Evolutionary conservation across 2,113 vertebrate species (phyloP).

Genomic region (Oceanites oceanicus): DNA sequence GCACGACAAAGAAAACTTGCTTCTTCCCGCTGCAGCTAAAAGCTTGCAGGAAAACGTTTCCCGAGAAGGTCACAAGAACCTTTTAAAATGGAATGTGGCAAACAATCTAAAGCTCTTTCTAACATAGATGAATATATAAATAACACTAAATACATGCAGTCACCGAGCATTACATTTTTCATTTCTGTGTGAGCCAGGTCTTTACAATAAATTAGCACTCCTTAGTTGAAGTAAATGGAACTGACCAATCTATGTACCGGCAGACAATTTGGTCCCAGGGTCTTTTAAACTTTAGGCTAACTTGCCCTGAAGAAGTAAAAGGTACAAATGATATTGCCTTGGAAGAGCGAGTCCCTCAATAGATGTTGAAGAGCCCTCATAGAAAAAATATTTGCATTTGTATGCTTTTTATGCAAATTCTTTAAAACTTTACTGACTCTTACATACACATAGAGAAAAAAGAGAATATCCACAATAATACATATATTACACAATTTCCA

Average conservation of each 20-base stretch:
- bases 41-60: background rate
- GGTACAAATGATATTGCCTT: background rate
- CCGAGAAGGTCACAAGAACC: background rate
- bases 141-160: background rate
- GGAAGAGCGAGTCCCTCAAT: background rate
- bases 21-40: background rate
- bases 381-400: background rate
- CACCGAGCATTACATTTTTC: background rate
- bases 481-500: background rate
- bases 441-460: background rate
- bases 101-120: background rate
- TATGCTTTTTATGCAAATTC: background rate
- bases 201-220: background rate
- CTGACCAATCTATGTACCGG: background rate
- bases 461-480: background rate
- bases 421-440: background rate
- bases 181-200: background rate
- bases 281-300: background rate
- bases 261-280: background rate
- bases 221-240: background rate
- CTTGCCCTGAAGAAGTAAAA: background rate
- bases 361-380: background rate
- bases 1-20: background rate
- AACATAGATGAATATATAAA: background rate
- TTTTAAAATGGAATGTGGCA: background rate